Evolutionary conservation across 2,797 vertebrate genomes (phyloP), one percentile per base, ranked within the genome.

Genomic region (Anguilla megastoma): DNA sequence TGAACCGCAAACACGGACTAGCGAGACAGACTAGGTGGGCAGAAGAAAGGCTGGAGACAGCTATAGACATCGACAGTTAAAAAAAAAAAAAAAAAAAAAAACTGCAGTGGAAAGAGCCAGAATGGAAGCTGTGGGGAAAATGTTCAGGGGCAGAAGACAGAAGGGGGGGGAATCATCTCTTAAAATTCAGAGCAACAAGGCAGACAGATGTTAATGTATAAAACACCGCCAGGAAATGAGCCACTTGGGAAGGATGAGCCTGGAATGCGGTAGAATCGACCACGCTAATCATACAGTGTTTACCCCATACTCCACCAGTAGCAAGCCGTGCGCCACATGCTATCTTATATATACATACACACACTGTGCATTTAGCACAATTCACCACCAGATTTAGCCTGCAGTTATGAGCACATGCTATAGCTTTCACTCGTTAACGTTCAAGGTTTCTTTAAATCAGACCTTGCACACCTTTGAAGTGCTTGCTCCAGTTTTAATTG

Each of bases 371-470:
- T 8, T 86, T 9, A 8, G 85, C 14, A 86, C 86, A 89, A 88
- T 91, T 92, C 87, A 85, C 80, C 85, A 41, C 92, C 80, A 91
- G 92, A 93, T 89, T 90, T 86, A 87, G 87, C 52, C 14, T 69
- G 71, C 76, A 60, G 66, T 87, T 88, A 90, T 88, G 87, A 89
- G 90, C 89, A 89, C 41, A 48, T 33, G 12, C 50, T 83, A 74
- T 76, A 85, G 87, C 87, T 95, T 95, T 96, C 94, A 95, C 71
- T 82, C 85, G 87, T 86, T 86, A 85, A 95, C 94, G 95, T 95
- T 95, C 93, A 95, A 95, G 95, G 95, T 96, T 96, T 96, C 96
- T 96, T 96, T 95, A 95, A 96, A 96, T 58, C 95, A 96, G 94
- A 94, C 94, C 95, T 95, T 96, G 95, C 96, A 94, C 94, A 94